Evolutionary conservation across 2,888 invertebrate species (phyloP).

Genomic region (Chesias legatella): DNA sequence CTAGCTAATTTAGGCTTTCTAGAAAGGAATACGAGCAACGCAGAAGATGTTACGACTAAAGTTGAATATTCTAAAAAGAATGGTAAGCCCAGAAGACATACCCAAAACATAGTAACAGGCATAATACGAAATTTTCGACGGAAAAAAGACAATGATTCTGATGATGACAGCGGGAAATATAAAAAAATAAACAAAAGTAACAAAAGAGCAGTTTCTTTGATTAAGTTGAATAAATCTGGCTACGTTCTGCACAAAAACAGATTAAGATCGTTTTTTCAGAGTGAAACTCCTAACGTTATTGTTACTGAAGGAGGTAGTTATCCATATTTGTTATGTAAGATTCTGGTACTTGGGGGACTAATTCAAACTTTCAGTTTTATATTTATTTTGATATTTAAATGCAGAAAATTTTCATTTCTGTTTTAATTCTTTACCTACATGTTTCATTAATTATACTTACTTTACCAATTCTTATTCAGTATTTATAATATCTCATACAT

Average conservation of each 20-base stretch:
- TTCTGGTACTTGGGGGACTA: conserved; percentile 5
- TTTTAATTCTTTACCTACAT: too few species aligned
- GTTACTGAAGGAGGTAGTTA: conserved; percentile 78
- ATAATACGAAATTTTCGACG: conserved; percentile 61
- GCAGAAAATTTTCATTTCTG: conserved; percentile 10
- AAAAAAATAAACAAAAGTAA: conserved; percentile 74
- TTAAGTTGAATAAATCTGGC: conserved; percentile 60
- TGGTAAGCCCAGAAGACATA: conserved; percentile 54
- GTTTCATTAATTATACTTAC: too few species aligned
- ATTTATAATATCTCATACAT: too few species aligned
- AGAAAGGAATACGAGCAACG: conserved; percentile 55
- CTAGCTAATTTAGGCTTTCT: conserved; percentile 62
- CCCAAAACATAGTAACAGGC: conserved; percentile 58
- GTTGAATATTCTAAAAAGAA: conserved; percentile 64
- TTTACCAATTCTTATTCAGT: too few species aligned
- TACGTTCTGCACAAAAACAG: conserved; percentile 60
- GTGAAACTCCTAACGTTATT: conserved; percentile 70
- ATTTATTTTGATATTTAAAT: background rate
- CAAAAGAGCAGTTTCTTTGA: conserved; percentile 66
- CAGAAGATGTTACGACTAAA: conserved; percentile 39
- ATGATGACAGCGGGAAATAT: conserved; percentile 71
- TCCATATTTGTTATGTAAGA: conserved; percentile 1
- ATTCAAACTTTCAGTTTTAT: background rate
- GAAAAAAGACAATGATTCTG: conserved; percentile 60
- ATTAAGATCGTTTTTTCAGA: conserved; percentile 69